phyloP scores from a whole-genome alignment of 2,797 vertebrate species.

The Myoxocephalus aenaeus region DNA sequence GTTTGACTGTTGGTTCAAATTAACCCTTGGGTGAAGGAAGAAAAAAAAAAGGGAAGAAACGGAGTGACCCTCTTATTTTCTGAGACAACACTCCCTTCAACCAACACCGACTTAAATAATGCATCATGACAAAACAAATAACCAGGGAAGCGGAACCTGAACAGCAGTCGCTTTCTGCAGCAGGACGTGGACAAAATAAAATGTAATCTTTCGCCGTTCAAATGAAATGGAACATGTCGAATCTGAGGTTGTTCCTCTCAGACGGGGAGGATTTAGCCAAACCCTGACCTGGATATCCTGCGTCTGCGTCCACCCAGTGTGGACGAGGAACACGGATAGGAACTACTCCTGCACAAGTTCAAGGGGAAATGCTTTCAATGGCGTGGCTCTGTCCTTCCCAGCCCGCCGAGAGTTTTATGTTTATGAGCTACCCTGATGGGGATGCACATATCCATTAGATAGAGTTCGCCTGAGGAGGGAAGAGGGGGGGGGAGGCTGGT shows the following conservation, averaged over 20 bases:
- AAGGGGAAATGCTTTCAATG: constrained; percentile 69
- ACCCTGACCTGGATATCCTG: constrained; percentile 80
- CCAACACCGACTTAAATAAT: constrained; percentile 65
- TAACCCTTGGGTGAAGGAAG: constrained; percentile 60
- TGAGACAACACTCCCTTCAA: constrained; percentile 66
- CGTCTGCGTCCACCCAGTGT: constrained; percentile 68
- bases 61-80: constrained; percentile 67
- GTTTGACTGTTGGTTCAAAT: constrained; percentile 73
- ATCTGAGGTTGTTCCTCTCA: constrained; percentile 18
- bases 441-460: constrained; percentile 76
- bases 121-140: constrained; percentile 63
- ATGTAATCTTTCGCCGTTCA: constrained; percentile 25
- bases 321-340: constrained; percentile 61
- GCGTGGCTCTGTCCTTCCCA: constrained; percentile 56
- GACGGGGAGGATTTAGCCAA: constrained; percentile 61
- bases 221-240: constrained; percentile 34
- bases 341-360: constrained; percentile 60
- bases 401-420: constrained; percentile 67
- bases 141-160: constrained; percentile 31
- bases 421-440: constrained; percentile 72
- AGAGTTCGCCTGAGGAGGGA: constrained; percentile 54
- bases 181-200: constrained; percentile 16
- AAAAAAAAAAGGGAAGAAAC: constrained; percentile 28
- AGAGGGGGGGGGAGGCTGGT: constrained; percentile 40
- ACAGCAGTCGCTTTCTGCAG: background rate